These are phyloP conservation scores for Drosophila leontia DNA, from an alignment of 1,140 invertebrate genomes.

Conservation along the genomic window DNA sequence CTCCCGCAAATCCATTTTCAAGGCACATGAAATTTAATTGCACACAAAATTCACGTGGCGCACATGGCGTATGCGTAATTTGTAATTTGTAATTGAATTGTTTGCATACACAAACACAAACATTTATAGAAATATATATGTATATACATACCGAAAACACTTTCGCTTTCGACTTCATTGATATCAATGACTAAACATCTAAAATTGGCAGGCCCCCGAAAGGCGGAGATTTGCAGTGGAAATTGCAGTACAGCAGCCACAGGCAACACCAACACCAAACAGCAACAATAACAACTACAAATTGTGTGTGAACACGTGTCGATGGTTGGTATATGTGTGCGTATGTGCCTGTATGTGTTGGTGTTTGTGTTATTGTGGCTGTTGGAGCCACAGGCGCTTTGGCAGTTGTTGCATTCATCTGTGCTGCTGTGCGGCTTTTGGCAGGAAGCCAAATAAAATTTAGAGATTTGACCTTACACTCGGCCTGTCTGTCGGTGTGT, in stretches of 20 bases:
- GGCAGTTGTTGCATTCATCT: conserved; percentile 71
- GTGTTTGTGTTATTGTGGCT: conserved; percentile 28
- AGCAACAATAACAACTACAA: conserved; percentile 58
- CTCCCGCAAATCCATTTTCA: conserved; percentile 21
- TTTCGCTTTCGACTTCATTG: conserved; percentile 81
- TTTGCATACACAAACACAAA: conserved; percentile 30
- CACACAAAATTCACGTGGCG: conserved; percentile 31
- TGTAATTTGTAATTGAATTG: conserved; percentile 65
- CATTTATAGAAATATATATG: background rate
- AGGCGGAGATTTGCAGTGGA: conserved; percentile 41
- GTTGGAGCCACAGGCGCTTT: conserved; percentile 54
- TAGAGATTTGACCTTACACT: conserved; percentile 77
- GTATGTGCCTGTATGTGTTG: conserved; percentile 20
- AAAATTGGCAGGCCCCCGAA: conserved; percentile 66
- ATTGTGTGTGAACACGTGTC: conserved; percentile 52
- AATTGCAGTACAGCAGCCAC: conserved; percentile 26
- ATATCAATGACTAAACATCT: conserved; percentile 80
- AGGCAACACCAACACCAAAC: conserved; percentile 9
- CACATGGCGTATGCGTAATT: conserved; percentile 68
- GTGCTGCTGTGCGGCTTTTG: conserved; percentile 60
- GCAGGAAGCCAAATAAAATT: conserved; percentile 80
- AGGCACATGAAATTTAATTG: conserved; percentile 47
- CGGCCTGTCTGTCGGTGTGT: conserved; percentile 28
- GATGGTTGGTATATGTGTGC: conserved; percentile 3
- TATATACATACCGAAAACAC: conserved; percentile 47